Evolutionary conservation across 2,888 invertebrate species (phyloP).

Genomic region (Drosophila meridionalis): DNA sequence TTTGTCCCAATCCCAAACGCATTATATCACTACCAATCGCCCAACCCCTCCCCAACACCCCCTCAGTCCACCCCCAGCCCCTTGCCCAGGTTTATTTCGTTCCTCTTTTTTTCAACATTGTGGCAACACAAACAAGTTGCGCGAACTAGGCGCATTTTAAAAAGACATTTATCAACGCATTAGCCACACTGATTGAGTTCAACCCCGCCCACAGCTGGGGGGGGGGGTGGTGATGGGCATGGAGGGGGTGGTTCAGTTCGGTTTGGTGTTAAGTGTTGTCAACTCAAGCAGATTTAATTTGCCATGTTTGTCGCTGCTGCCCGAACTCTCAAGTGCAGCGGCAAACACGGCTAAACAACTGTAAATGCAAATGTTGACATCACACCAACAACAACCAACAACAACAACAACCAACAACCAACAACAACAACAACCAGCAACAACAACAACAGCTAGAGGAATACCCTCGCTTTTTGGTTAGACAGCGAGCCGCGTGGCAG

Average conservation of each 20-base stretch:
- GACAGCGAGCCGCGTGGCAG: conserved; percentile 64
- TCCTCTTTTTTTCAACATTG: neutral
- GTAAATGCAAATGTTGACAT: conserved; percentile 80
- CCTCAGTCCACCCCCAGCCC: too few relatives aligned
- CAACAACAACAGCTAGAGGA: conserved; percentile 1
- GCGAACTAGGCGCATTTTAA: conserved; percentile 60
- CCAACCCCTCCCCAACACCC: neutral
- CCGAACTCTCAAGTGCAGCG: conserved; percentile 69
- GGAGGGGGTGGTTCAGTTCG: neutral
- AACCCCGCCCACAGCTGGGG: conserved; percentile 20
- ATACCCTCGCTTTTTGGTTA: neutral
- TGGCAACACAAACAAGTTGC: conserved; percentile 20
- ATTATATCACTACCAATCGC: conserved; percentile 11
- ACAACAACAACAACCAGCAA: neutral
- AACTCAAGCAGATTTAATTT: conserved; percentile 84
- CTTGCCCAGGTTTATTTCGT: neutral
- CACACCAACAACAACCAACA: conserved; percentile 55
- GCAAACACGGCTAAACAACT: conserved; percentile 66
- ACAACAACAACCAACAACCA: neutral
- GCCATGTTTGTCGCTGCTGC: conserved; percentile 69
- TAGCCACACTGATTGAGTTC: conserved; percentile 76
- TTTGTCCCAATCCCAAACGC: conserved; percentile 27
- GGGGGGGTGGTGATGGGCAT: neutral
- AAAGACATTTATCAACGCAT: conserved; percentile 80
- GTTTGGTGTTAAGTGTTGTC: conserved; percentile 78